Percentiles rank a stretch among this genome's conserved stretches.
These are phyloP conservation scores for Cerceris ruficornis DNA, from an alignment of 2,888 invertebrate species.

Conservation along the genomic window DNA sequence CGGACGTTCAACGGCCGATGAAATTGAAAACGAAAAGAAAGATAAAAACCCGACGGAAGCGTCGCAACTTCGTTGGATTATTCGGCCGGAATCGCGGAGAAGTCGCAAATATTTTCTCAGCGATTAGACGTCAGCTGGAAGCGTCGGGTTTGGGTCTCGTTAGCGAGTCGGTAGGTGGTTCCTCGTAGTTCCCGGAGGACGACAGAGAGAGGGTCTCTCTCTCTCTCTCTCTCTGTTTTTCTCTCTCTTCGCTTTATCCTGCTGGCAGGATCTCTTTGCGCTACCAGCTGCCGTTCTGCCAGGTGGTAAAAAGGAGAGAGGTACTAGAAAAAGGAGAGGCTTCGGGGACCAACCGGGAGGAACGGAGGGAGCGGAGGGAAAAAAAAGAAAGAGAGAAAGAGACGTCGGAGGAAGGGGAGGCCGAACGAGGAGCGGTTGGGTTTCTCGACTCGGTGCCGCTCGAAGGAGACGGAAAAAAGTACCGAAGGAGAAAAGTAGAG, in stretches of 20 bases:
- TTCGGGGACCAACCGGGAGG: slow-evolving; percentile 10
- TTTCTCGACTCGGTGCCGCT: slow-evolving; percentile 37
- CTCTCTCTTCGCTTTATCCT: slow-evolving; percentile 48
- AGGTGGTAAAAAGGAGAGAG: slow-evolving; percentile 68
- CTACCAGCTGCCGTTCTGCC: slow-evolving; percentile 71
- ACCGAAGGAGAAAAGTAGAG: slow-evolving; percentile 24
- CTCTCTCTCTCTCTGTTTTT: too few species aligned
- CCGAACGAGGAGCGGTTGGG: slow-evolving; percentile 25
- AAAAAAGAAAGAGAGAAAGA: slow-evolving; percentile 16
- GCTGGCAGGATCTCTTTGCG: slow-evolving; percentile 52
- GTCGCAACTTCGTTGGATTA: too few species aligned
- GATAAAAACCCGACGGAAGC: too few species aligned
- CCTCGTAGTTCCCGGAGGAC: slow-evolving; percentile 51
- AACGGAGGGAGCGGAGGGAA: slow-evolving; percentile 7
- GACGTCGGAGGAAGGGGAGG: background rate
- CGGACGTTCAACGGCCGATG: too few species aligned
- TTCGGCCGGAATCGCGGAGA: background rate
- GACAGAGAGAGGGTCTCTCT: slow-evolving; percentile 20
- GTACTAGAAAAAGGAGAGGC: slow-evolving; percentile 28
- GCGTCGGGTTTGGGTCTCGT: slow-evolving; percentile 9
- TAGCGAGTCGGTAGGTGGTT: slow-evolving; percentile 33
- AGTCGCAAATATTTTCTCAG: slow-evolving; percentile 15
- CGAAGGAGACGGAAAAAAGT: slow-evolving; percentile 30
- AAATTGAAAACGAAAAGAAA: too few species aligned
- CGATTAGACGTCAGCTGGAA: background rate